These are phyloP conservation scores for Trichopoda pennipes DNA, from an alignment of 2,888 invertebrate genomes.

Conservation along the genomic window DNA sequence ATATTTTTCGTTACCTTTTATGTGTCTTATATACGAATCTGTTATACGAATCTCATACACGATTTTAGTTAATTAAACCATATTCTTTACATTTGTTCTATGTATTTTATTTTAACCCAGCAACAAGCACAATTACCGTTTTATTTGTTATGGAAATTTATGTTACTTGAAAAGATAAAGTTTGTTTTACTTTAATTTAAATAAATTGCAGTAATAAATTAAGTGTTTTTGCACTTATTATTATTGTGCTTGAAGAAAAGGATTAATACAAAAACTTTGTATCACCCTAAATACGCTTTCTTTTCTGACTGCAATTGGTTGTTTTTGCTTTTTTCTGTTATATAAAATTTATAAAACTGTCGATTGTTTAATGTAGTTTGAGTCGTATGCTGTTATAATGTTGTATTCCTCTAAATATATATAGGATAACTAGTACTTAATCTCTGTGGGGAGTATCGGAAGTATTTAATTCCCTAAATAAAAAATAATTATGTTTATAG, in stretches of 20 bases:
- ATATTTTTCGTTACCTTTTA: background rate
- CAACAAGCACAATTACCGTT: slow-evolving; percentile 26
- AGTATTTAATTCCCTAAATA: too few relatives aligned
- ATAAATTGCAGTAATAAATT: slow-evolving; percentile 34
- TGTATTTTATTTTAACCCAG: slow-evolving; percentile 28
- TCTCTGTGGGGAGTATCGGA: too few relatives aligned
- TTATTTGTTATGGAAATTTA: slow-evolving; percentile 30
- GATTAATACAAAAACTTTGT: background rate
- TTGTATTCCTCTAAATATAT: too few relatives aligned
- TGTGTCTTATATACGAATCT: background rate
- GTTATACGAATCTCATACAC: background rate
- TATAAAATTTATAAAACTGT: too few relatives aligned
- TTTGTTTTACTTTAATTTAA: slow-evolving; percentile 38
- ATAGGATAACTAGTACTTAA: too few relatives aligned
- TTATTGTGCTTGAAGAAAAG: background rate
- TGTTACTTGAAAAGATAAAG: slow-evolving; percentile 33
- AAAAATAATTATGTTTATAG: too few relatives aligned
- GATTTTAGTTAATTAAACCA: slow-evolving; percentile 19
- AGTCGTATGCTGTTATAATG: too few relatives aligned
- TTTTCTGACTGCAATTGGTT: too few relatives aligned
- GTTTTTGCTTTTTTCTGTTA: too few relatives aligned
- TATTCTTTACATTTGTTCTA: background rate
- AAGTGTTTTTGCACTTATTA: slow-evolving; percentile 10
- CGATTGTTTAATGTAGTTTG: too few relatives aligned
- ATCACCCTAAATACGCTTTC: background rate